Base-by-base conservation (phyloP, 2,113 vertebrate species). In the Theristicus caerulescens region DNA sequence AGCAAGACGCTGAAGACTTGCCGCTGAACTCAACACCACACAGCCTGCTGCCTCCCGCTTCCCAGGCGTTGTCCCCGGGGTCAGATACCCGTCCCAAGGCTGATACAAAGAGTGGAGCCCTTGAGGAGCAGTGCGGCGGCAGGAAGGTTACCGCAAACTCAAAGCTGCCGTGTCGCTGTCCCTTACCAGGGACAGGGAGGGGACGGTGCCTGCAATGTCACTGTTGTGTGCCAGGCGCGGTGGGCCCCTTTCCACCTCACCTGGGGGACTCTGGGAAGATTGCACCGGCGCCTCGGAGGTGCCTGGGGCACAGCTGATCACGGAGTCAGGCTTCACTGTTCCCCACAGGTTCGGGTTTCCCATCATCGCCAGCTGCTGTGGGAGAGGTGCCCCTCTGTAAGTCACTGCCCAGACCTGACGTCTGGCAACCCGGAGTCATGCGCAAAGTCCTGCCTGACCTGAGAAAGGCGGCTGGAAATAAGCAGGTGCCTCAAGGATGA, bases 161-260 rank as follows among this genome's bases (percentile, higher is more conserved):
- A 36, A 34, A 81, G 38, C 46, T 71, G 36, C 42, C 6, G 0
- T 3, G 36, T 38, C 24, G 19, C 40, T 6, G 66, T 19, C 32
- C 36, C 32, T 57, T 16, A 25, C 4, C 7, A 4, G 36, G n/a
- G 11, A 52, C 55, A 16, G 10, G 4, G 4, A 76, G 61, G 18
- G 40, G 17, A 72, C 29, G 14, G 42, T 22, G 32, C 21, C 74
- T 46, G 51, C 66, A 44, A 15, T 4, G 17, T 36, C 70, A 19
- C 47, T 71, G 61, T 12, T 46, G 61, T 6, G 17, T 24, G 29
- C 0, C 1, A 7, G 61, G 27, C 3, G 0, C 2, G 1, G 2
- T 8, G 31, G 21, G 15, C 8, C n/a, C 17, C 42, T 44, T 67
- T 11, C 46, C 57, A 12, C 17, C 16, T 51, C 32, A 3, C 1